A percentile compares a stretch with the other conserved stretches of the same genome.
phyloP scores from a whole-genome alignment of 2,888 invertebrate genomes.

The Scaptomyza reducta region DNA sequence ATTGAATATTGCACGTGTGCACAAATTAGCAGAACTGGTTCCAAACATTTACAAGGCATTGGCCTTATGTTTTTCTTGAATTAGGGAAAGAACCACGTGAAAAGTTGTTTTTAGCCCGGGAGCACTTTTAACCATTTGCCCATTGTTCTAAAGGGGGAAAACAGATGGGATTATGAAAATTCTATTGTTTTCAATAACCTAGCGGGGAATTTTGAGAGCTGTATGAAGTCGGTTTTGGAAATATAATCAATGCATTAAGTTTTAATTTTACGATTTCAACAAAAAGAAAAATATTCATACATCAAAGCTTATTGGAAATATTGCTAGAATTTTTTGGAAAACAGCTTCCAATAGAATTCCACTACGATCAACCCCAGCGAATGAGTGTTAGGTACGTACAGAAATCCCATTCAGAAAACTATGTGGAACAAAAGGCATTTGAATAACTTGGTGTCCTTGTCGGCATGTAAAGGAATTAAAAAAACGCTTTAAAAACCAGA shows the following conservation, averaged over 20 bases:
- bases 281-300: neutral
- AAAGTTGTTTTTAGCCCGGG: conserved; percentile 51
- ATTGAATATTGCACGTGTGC: conserved; percentile 71
- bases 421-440: conserved; percentile 59
- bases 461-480: conserved; percentile 71
- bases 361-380: conserved; percentile 47
- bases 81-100: conserved; percentile 35
- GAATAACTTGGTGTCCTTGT: conserved; percentile 53
- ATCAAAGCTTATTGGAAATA: conserved; percentile 48
- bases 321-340: conserved; percentile 13
- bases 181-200: conserved; percentile 51
- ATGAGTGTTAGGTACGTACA: conserved; percentile 37
- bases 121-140: conserved; percentile 50
- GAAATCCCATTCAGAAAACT: conserved; percentile 46
- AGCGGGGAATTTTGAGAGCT: conserved; percentile 34
- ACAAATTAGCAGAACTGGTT: conserved; percentile 79
- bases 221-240: conserved; percentile 35
- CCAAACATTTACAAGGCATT: conserved; percentile 35
- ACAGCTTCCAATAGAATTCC: conserved; percentile 40
- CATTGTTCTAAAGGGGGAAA: conserved; percentile 55
- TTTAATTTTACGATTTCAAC: conserved; percentile 28
- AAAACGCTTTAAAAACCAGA: conserved; percentile 68
- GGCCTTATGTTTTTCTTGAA: conserved; percentile 56
- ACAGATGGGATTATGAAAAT: conserved; percentile 69
- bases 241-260: conserved; percentile 40